phyloP scores from a whole-genome alignment of 2,113 vertebrate species.

The Agapornis roseicollis region DNA sequence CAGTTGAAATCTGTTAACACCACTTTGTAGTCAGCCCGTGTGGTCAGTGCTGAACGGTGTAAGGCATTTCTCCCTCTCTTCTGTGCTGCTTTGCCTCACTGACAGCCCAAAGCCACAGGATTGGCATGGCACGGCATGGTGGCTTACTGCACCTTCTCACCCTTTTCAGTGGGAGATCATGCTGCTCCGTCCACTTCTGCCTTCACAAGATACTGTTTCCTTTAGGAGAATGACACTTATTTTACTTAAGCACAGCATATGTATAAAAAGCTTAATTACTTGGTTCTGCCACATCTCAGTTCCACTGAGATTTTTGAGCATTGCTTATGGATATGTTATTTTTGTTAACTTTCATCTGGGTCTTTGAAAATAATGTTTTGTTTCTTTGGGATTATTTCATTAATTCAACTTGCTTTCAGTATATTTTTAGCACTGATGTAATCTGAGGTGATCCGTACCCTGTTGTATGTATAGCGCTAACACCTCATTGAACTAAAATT shows the following conservation, averaged over 20 bases:
- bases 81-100: slow-evolving; percentile 32
- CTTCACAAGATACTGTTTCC: neutral
- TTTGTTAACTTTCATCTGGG: slow-evolving; percentile 15
- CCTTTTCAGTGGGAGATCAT: neutral
- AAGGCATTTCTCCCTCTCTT: slow-evolving; percentile 12
- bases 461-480: neutral
- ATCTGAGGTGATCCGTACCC: slow-evolving; percentile 26
- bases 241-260: neutral
- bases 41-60: neutral
- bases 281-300: neutral
- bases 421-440: slow-evolving; percentile 25
- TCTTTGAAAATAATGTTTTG: neutral
- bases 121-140: slow-evolving; percentile 2
- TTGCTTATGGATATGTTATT: neutral
- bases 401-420: slow-evolving; percentile 10
- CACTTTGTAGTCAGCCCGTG: neutral
- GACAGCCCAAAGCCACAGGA: neutral
- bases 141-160: slow-evolving; percentile 16
- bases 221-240: slow-evolving; percentile 15
- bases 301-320: neutral
- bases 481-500: slow-evolving; percentile 54
- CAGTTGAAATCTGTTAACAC: neutral
- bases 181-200: neutral
- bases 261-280: neutral
- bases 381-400: slow-evolving; percentile 41